Evolutionary conservation across 2,888 invertebrate genomes (phyloP).

Genomic region (Apamea sordens): DNA sequence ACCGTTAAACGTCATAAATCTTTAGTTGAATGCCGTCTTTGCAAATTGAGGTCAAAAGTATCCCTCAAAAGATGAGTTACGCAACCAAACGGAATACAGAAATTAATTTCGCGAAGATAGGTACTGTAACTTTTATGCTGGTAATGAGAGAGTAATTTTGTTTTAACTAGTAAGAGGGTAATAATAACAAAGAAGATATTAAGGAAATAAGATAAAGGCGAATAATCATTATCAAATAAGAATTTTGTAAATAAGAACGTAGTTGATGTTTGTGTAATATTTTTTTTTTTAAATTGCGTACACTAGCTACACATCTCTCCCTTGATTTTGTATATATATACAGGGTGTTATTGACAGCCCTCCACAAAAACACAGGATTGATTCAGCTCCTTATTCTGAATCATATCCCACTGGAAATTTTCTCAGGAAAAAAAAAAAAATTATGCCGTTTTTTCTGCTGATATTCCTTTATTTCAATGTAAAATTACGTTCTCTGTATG

Average conservation of each 20-base stretch:
- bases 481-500: too few species aligned
- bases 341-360: too few species aligned
- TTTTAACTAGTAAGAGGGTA: conserved; percentile 6
- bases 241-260: not conserved
- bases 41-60: conserved; percentile 72
- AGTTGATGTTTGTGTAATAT: too few species aligned
- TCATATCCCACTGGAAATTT: too few species aligned
- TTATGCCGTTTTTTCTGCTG: too few species aligned
- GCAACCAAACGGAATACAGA: conserved; percentile 69
- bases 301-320: too few species aligned
- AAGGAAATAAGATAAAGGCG: not conserved
- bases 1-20: conserved; percentile 74
- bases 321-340: too few species aligned
- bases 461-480: too few species aligned
- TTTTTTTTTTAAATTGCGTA: too few species aligned
- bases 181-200: not conserved
- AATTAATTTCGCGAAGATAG: conserved; percentile 63
- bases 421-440: too few species aligned
- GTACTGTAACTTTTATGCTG: conserved; percentile 40
- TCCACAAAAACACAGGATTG: too few species aligned
- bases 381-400: too few species aligned
- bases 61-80: conserved; percentile 71
- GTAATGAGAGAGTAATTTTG: conserved; percentile 40
- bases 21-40: conserved; percentile 71
- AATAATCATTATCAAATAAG: not conserved